Evolutionary conservation across 2,888 invertebrate genomes (phyloP).

Genomic region (Papilio protenor): DNA sequence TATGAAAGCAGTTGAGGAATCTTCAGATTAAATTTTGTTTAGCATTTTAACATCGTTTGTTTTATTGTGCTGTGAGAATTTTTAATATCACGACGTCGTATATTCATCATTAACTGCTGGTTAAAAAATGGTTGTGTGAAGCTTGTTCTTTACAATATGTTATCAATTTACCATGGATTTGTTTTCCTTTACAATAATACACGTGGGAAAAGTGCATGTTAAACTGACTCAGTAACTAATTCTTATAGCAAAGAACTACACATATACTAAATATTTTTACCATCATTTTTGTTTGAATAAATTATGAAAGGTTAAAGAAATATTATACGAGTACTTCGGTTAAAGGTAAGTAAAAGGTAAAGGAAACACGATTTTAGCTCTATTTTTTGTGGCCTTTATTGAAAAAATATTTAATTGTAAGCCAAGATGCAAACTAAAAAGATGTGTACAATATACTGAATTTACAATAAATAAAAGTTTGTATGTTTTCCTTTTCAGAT

Average conservation of each 20-base stretch:
- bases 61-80: background rate
- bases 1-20: too few relatives aligned
- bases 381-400: background rate
- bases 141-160: background rate
- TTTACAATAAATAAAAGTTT: background rate
- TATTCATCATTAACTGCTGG: background rate
- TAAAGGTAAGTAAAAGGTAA: background rate
- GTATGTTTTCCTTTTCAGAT: constrained; percentile 20
- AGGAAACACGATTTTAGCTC: background rate
- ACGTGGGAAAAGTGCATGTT: background rate
- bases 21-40: too few relatives aligned
- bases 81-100: background rate
- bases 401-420: background rate
- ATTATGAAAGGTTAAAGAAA: background rate
- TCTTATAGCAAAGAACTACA: background rate
- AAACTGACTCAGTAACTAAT: background rate
- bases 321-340: background rate
- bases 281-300: background rate
- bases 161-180: background rate
- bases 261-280: background rate
- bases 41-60: too few relatives aligned
- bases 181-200: background rate
- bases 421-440: background rate
- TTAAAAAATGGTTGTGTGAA: background rate
- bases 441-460: background rate